Evolutionary conservation across 1,140 invertebrate species (phyloP), one percentile per base, ranked within the genome.

Genomic region (Zaprionus africanus): DNA sequence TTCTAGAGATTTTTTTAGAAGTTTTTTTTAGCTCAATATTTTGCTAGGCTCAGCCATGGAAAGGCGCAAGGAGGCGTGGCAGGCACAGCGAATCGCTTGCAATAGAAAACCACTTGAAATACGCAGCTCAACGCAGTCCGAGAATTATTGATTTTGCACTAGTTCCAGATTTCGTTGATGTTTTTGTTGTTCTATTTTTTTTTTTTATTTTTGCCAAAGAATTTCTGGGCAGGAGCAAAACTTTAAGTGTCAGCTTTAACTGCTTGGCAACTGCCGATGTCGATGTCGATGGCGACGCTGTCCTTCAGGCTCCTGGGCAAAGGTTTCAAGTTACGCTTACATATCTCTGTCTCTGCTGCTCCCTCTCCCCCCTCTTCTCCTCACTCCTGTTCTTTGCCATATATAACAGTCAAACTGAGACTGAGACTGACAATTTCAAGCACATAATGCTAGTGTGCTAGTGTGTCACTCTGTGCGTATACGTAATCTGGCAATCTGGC

Each of bases 141-240:
- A 51, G 67, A 76, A 51, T 71, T 88, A 88, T 88, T 88, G 84
- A 90, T 88, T 88, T 84, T 81, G 70, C 75, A 76, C 81, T 88
- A 90, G 78, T 63, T 61, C 56, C 75, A 90, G 85, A 87, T 87
- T 90, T 85, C 46, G 4, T 24, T 0, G 17, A 51, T 51, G 12
- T 51, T 51, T 51, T 51, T 51, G 17, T 81, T 46, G n/a, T 4
- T 38, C 13, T 4, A 78, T 71, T 41, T 46, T 36, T 38, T 4
- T 81, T 71, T 41, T 46, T 36, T 38, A 43, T 43, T 43, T 43
- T 43, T 43, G 28, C 31, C 51, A 31, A 41, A 15, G 66, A 69
- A 81, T 61, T 69, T 65, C n/a, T 7, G n/a, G 59, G 58, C 43
- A 43, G 60, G 51, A n/a, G 41, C 41, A 63, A 46, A 46, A 60